Conservation (phyloP, 1,140 invertebrate species). For the Penaeus chinensis region DNA sequence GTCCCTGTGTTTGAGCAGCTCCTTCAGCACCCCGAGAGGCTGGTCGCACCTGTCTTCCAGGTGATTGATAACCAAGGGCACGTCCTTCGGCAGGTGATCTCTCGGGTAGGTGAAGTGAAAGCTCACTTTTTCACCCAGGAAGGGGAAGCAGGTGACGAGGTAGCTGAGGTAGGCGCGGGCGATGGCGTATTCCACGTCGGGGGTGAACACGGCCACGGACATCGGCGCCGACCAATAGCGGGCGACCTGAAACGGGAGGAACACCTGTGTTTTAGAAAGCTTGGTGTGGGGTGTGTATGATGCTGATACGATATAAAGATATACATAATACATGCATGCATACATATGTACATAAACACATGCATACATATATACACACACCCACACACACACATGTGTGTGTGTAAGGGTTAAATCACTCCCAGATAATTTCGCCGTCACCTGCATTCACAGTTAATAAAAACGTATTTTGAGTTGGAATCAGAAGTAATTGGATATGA, state of each 20-base stretch:
- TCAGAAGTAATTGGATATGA: no score
- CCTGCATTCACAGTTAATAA: no score
- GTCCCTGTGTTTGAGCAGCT: slow-evolving; percentile 54
- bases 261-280: no score
- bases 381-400: no score
- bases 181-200: slow-evolving; percentile 72
- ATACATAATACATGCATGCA: no score
- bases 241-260: slow-evolving; percentile 71
- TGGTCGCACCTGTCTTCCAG: slow-evolving; percentile 52
- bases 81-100: slow-evolving; percentile 61
- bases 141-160: slow-evolving; percentile 80
- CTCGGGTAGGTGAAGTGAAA: slow-evolving; percentile 66
- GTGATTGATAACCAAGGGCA: slow-evolving; percentile 39
- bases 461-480: no score
- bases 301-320: no score
- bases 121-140: slow-evolving; percentile 76
- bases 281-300: no score
- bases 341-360: no score
- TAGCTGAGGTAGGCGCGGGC: slow-evolving; percentile 76
- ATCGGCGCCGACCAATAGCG: slow-evolving; percentile 87
- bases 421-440: no score
- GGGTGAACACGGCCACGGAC: slow-evolving; percentile 85
- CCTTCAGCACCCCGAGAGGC: slow-evolving; percentile 55
- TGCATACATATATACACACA: no score
- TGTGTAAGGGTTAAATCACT: no score